A percentile compares a stretch with the other conserved stretches of the same genome.
Conservation (phyloP, 1,140 invertebrate genomes). For the Drosophila lini region DNA sequence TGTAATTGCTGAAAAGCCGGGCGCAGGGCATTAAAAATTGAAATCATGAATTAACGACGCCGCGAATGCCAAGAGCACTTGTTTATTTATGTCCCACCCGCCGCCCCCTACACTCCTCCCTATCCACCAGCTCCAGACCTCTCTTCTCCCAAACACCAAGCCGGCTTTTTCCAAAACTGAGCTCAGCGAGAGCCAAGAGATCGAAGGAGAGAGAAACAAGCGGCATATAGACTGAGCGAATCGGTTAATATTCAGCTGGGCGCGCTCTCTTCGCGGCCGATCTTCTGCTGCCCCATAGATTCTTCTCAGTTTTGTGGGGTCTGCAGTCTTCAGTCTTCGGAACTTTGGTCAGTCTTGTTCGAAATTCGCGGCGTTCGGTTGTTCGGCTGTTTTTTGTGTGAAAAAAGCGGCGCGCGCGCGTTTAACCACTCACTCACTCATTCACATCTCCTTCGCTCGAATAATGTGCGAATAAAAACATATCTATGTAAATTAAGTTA, state of each 20-base stretch:
- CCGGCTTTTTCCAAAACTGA: slow-evolving; percentile 61
- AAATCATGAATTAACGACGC: slow-evolving; percentile 82
- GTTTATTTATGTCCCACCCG: slow-evolving; percentile 73
- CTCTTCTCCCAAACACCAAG: slow-evolving; percentile 19
- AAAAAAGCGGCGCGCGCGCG: slow-evolving; percentile 59
- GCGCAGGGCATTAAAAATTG: slow-evolving; percentile 79
- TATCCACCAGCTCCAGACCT: not conserved
- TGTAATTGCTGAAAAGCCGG: slow-evolving; percentile 65
- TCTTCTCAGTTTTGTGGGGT: slow-evolving; percentile 35
- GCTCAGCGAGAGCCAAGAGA: slow-evolving; percentile 54
- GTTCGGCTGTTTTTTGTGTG: slow-evolving; percentile 42
- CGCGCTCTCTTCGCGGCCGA: slow-evolving; percentile 14
- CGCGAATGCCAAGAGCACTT: slow-evolving; percentile 80
- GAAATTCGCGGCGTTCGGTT: slow-evolving; percentile 79
- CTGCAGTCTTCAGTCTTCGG: slow-evolving; percentile 36
- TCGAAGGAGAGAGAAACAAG: not conserved
- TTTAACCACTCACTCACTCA: slow-evolving; percentile 12
- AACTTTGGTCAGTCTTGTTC: slow-evolving; percentile 69
- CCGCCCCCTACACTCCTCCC: not conserved
- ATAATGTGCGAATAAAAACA: slow-evolving; percentile 48
- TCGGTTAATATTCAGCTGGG: slow-evolving; percentile 47
- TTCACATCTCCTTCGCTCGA: slow-evolving; percentile 12
- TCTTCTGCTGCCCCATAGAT: slow-evolving; percentile 28
- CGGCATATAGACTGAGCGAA: slow-evolving; percentile 44
- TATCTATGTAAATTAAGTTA: slow-evolving; percentile 48